Evolutionary conservation across 2,888 invertebrate genomes (phyloP).

Genomic region (Micoletzkya japonica): DNA sequence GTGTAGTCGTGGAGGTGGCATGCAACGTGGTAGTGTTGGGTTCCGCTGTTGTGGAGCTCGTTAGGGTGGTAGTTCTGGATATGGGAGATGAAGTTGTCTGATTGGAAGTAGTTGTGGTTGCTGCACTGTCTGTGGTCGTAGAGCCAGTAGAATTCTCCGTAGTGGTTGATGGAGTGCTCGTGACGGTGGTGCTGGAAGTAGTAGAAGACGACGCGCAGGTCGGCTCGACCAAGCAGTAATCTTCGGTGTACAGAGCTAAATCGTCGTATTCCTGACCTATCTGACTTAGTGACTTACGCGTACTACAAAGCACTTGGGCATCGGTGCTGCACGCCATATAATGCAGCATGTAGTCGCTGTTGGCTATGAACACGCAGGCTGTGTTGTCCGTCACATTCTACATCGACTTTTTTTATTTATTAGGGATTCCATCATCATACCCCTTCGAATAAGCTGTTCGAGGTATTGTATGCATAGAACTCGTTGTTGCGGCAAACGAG

Average conservation of each 20-base stretch:
- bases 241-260: slow-evolving; percentile 44
- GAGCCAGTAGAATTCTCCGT: background rate
- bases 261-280: slow-evolving; percentile 6
- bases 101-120: background rate
- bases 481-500: slow-evolving; percentile 47
- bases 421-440: background rate
- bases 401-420: slow-evolving; percentile 1
- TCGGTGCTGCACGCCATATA: slow-evolving; percentile 38
- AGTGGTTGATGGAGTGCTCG: slow-evolving; percentile 9
- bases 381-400: slow-evolving; percentile 15
- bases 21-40: too few relatives aligned
- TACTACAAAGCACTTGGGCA: slow-evolving; percentile 45
- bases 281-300: slow-evolving; percentile 33
- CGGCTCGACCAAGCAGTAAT: slow-evolving; percentile 46
- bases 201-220: slow-evolving; percentile 36
- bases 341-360: slow-evolving; percentile 34
- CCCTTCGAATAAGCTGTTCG: background rate
- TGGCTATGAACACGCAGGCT: slow-evolving; percentile 41
- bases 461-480: slow-evolving; percentile 30
- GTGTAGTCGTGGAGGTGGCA: too few relatives aligned
- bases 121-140: background rate
- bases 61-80: too few relatives aligned
- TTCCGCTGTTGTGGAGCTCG: too few relatives aligned
- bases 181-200: slow-evolving; percentile 22
- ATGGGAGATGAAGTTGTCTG: background rate